Conservation (phyloP, 2,797 vertebrate species). For the Phataginus tetradactyla region DNA sequence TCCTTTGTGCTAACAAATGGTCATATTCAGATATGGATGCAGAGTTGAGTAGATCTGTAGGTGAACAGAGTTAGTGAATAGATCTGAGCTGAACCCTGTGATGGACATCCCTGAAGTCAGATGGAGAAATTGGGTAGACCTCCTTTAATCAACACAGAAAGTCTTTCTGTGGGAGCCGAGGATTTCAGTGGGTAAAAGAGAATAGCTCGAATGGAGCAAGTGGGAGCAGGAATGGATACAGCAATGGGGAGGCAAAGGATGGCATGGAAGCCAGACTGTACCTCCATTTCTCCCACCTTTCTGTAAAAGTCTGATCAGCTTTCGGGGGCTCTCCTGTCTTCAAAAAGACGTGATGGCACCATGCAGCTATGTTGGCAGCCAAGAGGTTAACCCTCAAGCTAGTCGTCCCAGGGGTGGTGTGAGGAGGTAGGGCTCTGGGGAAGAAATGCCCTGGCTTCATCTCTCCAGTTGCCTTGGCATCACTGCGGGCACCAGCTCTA, state of each 20-base stretch:
- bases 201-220: background rate
- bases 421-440: background rate
- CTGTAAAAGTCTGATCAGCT: background rate
- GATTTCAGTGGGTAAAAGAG: background rate
- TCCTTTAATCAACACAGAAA: background rate
- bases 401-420: background rate
- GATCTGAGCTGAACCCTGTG: background rate
- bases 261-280: background rate
- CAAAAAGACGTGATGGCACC: background rate
- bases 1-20: background rate
- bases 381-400: conserved; percentile 6
- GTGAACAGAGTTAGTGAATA: background rate
- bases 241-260: background rate
- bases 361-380: background rate
- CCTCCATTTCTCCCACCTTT: background rate
- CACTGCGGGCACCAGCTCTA: background rate
- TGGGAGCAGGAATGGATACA: background rate
- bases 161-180: background rate
- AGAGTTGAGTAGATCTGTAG: background rate
- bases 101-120: background rate
- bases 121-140: background rate
- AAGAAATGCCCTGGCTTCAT: background rate
- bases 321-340: background rate
- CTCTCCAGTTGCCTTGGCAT: background rate
- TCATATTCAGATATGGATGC: background rate